A percentile compares a stretch with the other conserved stretches of the same genome.
These are phyloP conservation scores for Trichonephila inaurata DNA, from an alignment of 1,140 invertebrate species.

Conservation along the genomic window DNA sequence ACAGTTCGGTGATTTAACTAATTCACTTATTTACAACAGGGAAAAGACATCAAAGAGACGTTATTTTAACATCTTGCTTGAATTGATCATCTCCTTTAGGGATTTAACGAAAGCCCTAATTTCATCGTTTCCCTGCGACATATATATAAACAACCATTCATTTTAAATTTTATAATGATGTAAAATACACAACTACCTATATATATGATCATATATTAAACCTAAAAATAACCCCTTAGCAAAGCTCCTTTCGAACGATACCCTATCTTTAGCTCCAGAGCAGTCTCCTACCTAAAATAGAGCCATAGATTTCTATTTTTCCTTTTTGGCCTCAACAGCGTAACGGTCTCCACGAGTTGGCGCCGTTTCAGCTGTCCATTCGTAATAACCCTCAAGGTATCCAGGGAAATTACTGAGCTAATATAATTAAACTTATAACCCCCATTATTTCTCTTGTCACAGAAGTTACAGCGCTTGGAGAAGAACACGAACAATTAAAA, in stretches of 20 bases:
- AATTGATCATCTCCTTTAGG: too few relatives aligned
- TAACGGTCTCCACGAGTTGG: background rate
- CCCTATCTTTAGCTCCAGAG: background rate
- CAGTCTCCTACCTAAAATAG: background rate
- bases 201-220: too few relatives aligned
- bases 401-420: conserved; percentile 72
- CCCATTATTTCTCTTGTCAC: conserved; percentile 23
- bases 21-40: too few relatives aligned
- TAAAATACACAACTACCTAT: too few relatives aligned
- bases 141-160: too few relatives aligned
- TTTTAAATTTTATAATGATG: too few relatives aligned
- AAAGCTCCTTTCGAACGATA: background rate
- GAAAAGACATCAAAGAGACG: too few relatives aligned
- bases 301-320: background rate
- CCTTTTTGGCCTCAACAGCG: background rate
- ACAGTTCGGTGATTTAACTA: too few relatives aligned
- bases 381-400: conserved; percentile 70
- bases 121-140: too few relatives aligned
- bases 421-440: conserved; percentile 73
- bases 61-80: too few relatives aligned
- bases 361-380: conserved; percentile 33
- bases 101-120: too few relatives aligned
- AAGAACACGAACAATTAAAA: conserved; percentile 62
- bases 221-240: background rate
- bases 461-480: background rate